phyloP scores from a whole-genome alignment of 2,113 vertebrate genomes.

The Melospiza georgiana region DNA sequence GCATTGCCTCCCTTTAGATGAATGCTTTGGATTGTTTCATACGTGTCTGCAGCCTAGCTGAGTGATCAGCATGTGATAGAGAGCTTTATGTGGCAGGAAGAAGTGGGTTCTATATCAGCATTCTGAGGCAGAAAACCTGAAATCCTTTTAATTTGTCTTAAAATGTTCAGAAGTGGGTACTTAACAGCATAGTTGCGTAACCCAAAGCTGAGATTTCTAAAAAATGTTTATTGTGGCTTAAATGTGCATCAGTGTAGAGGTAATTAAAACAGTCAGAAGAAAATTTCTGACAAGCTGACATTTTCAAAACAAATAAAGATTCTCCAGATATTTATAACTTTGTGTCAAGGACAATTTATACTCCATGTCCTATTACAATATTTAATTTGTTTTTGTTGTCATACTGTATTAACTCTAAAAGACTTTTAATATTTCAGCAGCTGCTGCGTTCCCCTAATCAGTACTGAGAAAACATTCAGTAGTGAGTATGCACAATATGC shows the following conservation, averaged over 20 bases:
- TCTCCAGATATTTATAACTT: constrained; percentile 57
- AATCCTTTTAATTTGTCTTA: background rate
- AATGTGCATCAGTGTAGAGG: background rate
- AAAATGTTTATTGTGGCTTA: constrained; percentile 13
- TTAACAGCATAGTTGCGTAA: background rate
- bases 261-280: constrained; percentile 54
- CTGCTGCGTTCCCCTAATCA: constrained; percentile 15
- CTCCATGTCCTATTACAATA: constrained; percentile 58
- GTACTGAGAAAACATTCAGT: background rate
- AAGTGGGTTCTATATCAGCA: background rate
- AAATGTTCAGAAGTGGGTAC: background rate
- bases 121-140: constrained; percentile 1
- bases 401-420: constrained; percentile 52
- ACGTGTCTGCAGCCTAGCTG: background rate
- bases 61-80: background rate
- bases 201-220: background rate
- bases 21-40: background rate
- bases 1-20: background rate
- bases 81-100: background rate
- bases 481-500: background rate
- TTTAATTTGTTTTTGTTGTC: constrained; percentile 69
- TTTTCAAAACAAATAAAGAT: constrained; percentile 64
- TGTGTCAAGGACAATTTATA: constrained; percentile 59
- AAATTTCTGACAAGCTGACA: constrained; percentile 49
- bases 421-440: constrained; percentile 53